Evolutionary conservation across 2,888 invertebrate genomes (phyloP).

Genomic region (Chloroclystis v-ata): DNA sequence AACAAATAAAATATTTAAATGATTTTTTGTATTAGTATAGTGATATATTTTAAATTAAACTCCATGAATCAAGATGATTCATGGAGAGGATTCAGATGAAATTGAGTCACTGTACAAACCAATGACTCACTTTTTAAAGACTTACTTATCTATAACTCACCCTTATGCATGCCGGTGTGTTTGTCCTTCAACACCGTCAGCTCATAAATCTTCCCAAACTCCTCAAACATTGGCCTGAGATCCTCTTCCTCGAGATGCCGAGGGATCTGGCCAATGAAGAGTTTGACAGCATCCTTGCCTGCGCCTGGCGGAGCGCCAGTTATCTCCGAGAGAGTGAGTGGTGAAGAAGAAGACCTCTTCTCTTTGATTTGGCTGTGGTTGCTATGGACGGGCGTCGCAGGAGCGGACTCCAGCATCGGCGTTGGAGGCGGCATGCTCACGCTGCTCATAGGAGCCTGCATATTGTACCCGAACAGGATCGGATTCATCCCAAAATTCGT

Average conservation of each 20-base stretch:
- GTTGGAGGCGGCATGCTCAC: slow-evolving; percentile 29
- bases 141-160: slow-evolving; percentile 63
- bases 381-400: slow-evolving; percentile 65
- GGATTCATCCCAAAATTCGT: slow-evolving; percentile 61
- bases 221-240: slow-evolving; percentile 92
- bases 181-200: slow-evolving; percentile 96
- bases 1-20: too few relatives aligned
- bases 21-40: too few relatives aligned
- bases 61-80: too few relatives aligned
- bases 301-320: slow-evolving; percentile 69
- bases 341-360: slow-evolving; percentile 50
- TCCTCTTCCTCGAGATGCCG: slow-evolving; percentile 92
- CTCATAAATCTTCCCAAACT: slow-evolving; percentile 95
- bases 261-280: slow-evolving; percentile 96
- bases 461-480: slow-evolving; percentile 59
- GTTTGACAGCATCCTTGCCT: slow-evolving; percentile 83
- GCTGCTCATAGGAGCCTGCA: slow-evolving; percentile 38
- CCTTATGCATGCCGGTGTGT: slow-evolving; percentile 97
- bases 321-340: slow-evolving; percentile 62
- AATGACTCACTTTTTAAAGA: neutral
- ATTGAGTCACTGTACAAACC: too few relatives aligned
- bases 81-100: too few relatives aligned
- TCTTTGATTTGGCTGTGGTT: slow-evolving; percentile 32
- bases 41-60: too few relatives aligned
- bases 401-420: slow-evolving; percentile 53